Evolutionary conservation across 2,113 vertebrate genomes (phyloP).

Genomic region (Phaethornis superciliosus): DNA sequence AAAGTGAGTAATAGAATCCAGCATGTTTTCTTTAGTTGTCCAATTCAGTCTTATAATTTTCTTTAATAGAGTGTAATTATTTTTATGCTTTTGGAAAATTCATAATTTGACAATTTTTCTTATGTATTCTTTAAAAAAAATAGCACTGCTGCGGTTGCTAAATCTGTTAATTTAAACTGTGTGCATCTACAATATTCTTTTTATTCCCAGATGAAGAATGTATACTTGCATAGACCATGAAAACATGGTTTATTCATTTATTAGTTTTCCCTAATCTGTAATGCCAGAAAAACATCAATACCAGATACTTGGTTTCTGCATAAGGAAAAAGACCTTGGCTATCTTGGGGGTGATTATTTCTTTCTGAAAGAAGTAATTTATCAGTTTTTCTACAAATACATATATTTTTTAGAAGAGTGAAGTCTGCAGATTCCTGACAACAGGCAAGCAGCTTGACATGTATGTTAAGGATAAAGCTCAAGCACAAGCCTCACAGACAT

Average conservation of each 20-base stretch:
- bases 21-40: not conserved
- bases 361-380: not conserved
- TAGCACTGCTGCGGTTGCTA: not conserved
- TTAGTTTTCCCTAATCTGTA: not conserved
- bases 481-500: not conserved
- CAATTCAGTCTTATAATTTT: not conserved
- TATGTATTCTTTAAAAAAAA: not conserved
- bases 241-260: not conserved
- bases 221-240: not conserved
- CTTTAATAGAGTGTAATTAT: not conserved
- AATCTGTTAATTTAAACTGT: not conserved
- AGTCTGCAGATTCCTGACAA: not conserved
- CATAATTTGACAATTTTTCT: not conserved
- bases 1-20: not conserved
- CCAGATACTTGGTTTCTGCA: not conserved
- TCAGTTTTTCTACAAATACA: not conserved
- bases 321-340: not conserved
- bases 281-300: not conserved
- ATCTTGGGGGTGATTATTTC: not conserved
- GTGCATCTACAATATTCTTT: not conserved
- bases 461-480: not conserved
- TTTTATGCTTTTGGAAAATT: not conserved
- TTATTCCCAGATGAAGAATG: not conserved
- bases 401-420: not conserved
- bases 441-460: not conserved